phyloP scores from a whole-genome alignment of 2,888 invertebrate genomes.

The Seira musarum region DNA sequence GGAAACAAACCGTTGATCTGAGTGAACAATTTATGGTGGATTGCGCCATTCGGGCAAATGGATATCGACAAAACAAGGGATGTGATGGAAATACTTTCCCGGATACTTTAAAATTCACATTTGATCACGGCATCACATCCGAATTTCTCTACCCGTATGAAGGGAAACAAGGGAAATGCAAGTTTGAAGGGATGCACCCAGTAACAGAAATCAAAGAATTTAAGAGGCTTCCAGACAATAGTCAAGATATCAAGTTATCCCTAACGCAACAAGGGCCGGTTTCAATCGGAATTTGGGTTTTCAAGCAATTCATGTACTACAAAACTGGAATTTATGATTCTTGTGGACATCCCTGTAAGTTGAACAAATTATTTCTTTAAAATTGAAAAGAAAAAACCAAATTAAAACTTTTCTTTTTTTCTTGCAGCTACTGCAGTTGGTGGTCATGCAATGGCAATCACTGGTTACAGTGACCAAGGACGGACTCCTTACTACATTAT shows the following conservation, averaged over 20 bases:
- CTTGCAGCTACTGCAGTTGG: conserved; percentile 24
- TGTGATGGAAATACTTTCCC: conserved; percentile 42
- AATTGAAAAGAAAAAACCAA: too few relatives aligned
- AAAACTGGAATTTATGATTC: conserved; percentile 34
- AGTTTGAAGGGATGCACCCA: conserved; percentile 30
- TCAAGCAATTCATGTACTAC: conserved; percentile 36
- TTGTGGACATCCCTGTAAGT: conserved; percentile 35
- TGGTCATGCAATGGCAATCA: conserved; percentile 41
- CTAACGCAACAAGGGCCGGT: conserved; percentile 12
- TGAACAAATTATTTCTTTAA: not conserved
- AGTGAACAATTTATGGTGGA: conserved; percentile 48
- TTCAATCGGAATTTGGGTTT: conserved; percentile 39
- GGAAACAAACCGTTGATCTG: conserved; percentile 22
- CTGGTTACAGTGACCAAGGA: conserved; percentile 31
- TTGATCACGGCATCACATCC: conserved; percentile 30
- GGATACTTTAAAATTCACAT: conserved; percentile 33
- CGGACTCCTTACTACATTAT: conserved; percentile 30
- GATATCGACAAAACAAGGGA: conserved; percentile 40
- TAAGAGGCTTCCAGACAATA: conserved; percentile 8
- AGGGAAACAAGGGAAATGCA: conserved; percentile 37
- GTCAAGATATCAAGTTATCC: conserved; percentile 14
- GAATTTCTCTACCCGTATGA: conserved; percentile 39
- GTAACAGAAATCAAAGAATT: conserved; percentile 7
- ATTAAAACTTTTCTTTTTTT: not conserved
- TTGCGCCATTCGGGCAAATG: conserved; percentile 37